These are phyloP conservation scores for Pangasius djambal DNA, from an alignment of 2,797 vertebrate species.

Conservation along the genomic window DNA sequence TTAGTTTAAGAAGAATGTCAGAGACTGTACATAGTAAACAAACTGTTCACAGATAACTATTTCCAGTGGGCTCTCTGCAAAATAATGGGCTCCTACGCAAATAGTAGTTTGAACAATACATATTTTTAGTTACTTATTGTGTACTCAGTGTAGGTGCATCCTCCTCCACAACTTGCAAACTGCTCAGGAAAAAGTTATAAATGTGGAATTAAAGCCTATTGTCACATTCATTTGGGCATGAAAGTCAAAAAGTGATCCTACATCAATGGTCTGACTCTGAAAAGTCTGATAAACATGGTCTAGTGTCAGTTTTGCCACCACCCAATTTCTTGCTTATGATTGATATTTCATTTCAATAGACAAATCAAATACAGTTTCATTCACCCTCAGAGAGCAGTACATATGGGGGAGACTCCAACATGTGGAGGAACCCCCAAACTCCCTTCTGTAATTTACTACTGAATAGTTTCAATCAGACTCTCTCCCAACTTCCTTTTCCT, in stretches of 20 bases:
- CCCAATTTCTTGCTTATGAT: conserved; percentile 16
- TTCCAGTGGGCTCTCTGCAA: background rate
- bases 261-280: background rate
- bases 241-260: background rate
- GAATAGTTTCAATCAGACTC: conserved; percentile 54
- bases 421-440: conserved; percentile 40
- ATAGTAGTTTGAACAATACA: background rate
- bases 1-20: background rate
- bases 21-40: background rate
- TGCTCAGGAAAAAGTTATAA: background rate
- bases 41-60: background rate
- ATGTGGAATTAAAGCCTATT: background rate
- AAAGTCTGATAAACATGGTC: conserved; percentile 23
- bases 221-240: background rate
- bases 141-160: background rate
- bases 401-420: conserved; percentile 5
- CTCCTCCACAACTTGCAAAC: background rate
- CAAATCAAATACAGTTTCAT: conserved; percentile 19
- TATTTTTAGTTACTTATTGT: background rate
- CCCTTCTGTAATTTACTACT: conserved; percentile 52
- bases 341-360: conserved; percentile 41
- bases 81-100: background rate
- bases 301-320: background rate
- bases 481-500: conserved; percentile 32
- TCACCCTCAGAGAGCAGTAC: conserved; percentile 26